These are phyloP conservation scores for Epizoanthus rinbou DNA, from an alignment of 92 coral and sea anemone species.

Conservation along the genomic window DNA sequence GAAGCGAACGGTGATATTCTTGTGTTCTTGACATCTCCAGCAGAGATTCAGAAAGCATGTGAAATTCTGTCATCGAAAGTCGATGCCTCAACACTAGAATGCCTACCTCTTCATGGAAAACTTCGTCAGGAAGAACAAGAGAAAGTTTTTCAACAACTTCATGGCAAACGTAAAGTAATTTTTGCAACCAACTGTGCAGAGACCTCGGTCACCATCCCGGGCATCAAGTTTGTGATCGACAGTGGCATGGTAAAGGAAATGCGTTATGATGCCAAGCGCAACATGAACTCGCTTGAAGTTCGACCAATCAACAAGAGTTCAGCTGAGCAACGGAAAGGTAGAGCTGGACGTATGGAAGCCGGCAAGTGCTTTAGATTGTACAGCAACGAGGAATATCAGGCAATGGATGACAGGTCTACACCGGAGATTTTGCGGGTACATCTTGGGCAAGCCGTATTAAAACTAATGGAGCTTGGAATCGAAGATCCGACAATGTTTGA, in stretches of 20 bases:
- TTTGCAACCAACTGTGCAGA: constrained; percentile 98
- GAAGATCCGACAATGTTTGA: constrained; percentile 74
- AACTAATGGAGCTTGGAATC: constrained; percentile 90
- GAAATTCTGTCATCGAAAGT: constrained; percentile 47
- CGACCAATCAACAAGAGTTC: constrained; percentile 87
- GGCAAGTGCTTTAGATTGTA: constrained; percentile 95
- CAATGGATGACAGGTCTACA: constrained; percentile 71
- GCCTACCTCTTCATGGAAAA: constrained; percentile 96
- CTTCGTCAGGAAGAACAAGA: constrained; percentile 89
- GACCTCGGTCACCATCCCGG: constrained; percentile 92
- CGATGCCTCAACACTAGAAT: constrained; percentile 44
- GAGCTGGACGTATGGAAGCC: constrained; percentile 93
- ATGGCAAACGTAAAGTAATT: constrained; percentile 86
- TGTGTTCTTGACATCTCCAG: constrained; percentile 90
- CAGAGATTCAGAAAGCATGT: constrained; percentile 88
- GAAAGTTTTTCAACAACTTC: constrained; percentile 61
- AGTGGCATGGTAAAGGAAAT: constrained; percentile 95
- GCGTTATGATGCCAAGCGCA: constrained; percentile 86
- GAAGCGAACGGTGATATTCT: constrained; percentile 78
- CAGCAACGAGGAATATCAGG: constrained; percentile 69
- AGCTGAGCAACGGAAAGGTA: constrained; percentile 90
- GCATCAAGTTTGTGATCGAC: constrained; percentile 91
- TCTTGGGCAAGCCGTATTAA: constrained; percentile 89
- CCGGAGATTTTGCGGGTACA: constrained; percentile 93
- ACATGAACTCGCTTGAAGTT: constrained; percentile 83